Conservation (phyloP, 2,797 vertebrate species). For the Agapornis canus region DNA sequence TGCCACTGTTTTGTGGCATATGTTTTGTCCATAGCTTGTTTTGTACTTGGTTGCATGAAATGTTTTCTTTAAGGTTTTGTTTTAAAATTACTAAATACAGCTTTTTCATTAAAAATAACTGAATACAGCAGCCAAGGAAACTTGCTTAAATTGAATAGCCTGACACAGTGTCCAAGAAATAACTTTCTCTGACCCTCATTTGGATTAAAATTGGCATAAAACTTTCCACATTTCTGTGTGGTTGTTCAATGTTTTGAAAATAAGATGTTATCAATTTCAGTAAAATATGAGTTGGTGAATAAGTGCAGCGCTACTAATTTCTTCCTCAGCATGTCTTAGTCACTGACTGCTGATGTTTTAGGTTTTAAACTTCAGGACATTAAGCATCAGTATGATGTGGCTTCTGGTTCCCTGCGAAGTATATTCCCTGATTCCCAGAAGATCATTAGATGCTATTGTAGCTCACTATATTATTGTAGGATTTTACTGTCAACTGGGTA, state of each 20-base stretch:
- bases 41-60: background rate
- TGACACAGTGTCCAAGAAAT: background rate
- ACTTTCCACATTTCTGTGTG: background rate
- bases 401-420: background rate
- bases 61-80: background rate
- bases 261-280: background rate
- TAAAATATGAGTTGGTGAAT: background rate
- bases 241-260: background rate
- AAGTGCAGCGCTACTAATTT: background rate
- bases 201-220: background rate
- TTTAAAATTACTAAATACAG: background rate
- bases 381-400: background rate
- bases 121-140: background rate
- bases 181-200: background rate
- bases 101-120: background rate
- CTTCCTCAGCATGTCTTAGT: background rate
- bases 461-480: background rate
- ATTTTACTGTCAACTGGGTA: background rate
- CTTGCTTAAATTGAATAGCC: background rate
- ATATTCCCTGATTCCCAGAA: conserved; percentile 1
- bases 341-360: background rate
- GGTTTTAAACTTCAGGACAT: background rate
- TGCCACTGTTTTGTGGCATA: background rate
- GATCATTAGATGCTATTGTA: conserved; percentile 3
- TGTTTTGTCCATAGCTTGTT: background rate